Base-by-base conservation (phyloP, 2,888 invertebrate species). In the Tricholauxania praeusta region DNA sequence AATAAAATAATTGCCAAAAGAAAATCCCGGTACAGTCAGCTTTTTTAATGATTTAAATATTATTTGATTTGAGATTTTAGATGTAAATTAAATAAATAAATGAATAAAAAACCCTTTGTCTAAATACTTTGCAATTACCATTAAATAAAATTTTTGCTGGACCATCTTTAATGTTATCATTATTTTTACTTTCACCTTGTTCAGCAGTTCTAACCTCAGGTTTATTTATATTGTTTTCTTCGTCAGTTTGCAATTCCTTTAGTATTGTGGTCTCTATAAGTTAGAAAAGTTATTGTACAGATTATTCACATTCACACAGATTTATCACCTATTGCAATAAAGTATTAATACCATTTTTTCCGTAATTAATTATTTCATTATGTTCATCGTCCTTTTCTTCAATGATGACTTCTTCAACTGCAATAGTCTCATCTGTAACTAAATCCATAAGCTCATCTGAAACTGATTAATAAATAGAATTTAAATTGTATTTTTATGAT, bases 281-380 rank as follows among this genome's bases (percentile, higher is more conserved):
- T n/a, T 19, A 53, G 8, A 3, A 53, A 17, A n/a, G 15, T 19
- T 53, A 53, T 53, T 28, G 28, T 3, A 28, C 3, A 4, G 28
- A 28, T 28, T 52, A 52, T 52, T 52, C 15, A 6, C 15, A 52
- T n/a, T n/a, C n/a, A n/a, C n/a, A n/a, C n/a, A n/a, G n/a, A n/a
- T n/a, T n/a, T n/a, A n/a, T 52, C 52, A 52, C n/a, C 5, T 57
- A 57, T 60, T 60, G 12, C n/a, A 60, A n/a, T 48, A 8, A 63
- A 1, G 12, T 10, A 47, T 28, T 12, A n/a, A 0, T 28, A 28
- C 28, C 15, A 28, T 1, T 32, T 6, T 49, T 12, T 32, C n/a
- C 28, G 52, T 1, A 4, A 19, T 57, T 51, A 19, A 28, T 63
- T 49, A 67, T 57, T 19, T 52, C 3, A 28, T 22, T 22, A 22